Evolutionary conservation across 1,140 invertebrate species (phyloP).

Genomic region (Probaryconus sp.): DNA sequence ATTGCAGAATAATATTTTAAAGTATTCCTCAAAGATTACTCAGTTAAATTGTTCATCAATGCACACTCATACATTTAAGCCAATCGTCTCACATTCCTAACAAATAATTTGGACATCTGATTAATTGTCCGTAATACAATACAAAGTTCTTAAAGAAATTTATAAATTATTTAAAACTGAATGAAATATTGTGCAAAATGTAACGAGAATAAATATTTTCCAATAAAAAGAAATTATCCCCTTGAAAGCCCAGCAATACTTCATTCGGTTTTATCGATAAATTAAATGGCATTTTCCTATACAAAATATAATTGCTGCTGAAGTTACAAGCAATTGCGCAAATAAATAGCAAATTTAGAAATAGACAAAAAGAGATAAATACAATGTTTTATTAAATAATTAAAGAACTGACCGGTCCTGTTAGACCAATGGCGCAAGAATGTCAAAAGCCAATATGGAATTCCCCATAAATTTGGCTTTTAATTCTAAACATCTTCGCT

Average conservation of each 20-base stretch:
- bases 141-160: too few relatives aligned
- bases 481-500: background rate
- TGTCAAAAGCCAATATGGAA: conserved; percentile 5
- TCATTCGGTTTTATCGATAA: conserved; percentile 38
- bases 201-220: background rate
- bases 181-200: conserved; percentile 26
- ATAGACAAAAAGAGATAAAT: conserved; percentile 20
- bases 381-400: conserved; percentile 27
- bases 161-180: conserved; percentile 28
- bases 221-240: background rate
- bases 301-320: conserved; percentile 13
- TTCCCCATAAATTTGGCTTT: background rate
- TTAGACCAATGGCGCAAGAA: conserved; percentile 38
- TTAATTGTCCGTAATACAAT: background rate
- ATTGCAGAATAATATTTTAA: too few relatives aligned
- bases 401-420: conserved; percentile 8
- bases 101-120: conserved; percentile 13
- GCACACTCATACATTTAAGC: conserved; percentile 1
- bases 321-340: conserved; percentile 6
- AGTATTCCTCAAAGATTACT: too few relatives aligned
- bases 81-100: conserved; percentile 7
- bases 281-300: conserved; percentile 52
- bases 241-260: conserved; percentile 23
- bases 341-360: conserved; percentile 31
- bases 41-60: conserved; percentile 20